These are phyloP conservation scores for Acholoe squamosa DNA, from an alignment of 2,888 invertebrate species.

Conservation along the genomic window DNA sequence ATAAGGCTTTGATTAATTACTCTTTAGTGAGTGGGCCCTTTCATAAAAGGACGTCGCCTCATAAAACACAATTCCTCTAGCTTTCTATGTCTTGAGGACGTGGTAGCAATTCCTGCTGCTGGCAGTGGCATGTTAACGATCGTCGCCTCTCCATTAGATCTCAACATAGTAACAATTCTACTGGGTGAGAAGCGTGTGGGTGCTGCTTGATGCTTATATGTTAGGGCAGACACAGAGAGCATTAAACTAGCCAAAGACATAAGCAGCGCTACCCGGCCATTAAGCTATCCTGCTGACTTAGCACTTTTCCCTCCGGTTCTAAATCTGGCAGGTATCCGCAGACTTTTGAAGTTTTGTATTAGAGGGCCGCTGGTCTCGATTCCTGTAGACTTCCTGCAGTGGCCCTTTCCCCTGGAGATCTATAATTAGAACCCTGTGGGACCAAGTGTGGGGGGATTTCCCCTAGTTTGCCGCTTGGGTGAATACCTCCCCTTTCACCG, in stretches of 20 bases:
- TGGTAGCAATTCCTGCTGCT: not conserved
- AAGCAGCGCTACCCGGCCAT: not conserved
- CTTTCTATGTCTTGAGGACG: not conserved
- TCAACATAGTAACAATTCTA: not conserved
- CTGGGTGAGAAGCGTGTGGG: not conserved
- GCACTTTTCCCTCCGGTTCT: not conserved
- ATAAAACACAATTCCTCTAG: not conserved
- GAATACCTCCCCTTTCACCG: not conserved
- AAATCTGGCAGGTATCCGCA: not conserved
- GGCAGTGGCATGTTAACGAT: not conserved
- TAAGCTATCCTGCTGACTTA: not conserved
- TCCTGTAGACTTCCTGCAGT: slow-evolving; percentile 17
- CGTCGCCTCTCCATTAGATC: not conserved
- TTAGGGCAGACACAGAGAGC: not conserved
- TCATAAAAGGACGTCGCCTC: not conserved
- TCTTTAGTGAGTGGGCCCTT: not conserved
- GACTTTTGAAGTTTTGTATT: slow-evolving; percentile 20
- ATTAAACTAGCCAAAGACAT: not conserved
- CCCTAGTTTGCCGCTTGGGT: not conserved
- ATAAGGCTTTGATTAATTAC: not conserved
- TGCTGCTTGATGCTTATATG: not conserved
- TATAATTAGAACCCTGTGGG: not conserved
- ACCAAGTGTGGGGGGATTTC: not conserved
- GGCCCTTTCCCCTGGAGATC: not conserved
- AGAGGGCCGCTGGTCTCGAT: not conserved